Percentiles rank a stretch among this genome's conserved stretches.
Conservation (phyloP, 2,113 vertebrate genomes). For the Phoenicopterus ruber region DNA sequence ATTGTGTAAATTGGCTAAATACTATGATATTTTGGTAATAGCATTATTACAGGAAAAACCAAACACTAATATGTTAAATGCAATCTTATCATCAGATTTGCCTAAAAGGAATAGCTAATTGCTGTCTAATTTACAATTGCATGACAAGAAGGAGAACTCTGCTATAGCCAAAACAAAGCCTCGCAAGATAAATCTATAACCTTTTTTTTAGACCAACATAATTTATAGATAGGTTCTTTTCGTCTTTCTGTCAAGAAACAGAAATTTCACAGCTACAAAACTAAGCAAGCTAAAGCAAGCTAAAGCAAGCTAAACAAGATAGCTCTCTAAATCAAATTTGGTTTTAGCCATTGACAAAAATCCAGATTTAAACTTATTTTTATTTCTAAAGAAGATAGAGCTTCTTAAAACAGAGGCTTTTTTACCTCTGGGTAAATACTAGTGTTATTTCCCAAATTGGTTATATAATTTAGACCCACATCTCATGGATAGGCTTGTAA, state of each 20-base stretch:
- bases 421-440: neutral
- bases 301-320: neutral
- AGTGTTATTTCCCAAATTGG: neutral
- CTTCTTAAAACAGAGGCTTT: neutral
- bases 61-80: neutral
- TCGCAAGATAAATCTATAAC: neutral
- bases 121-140: neutral
- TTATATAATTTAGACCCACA: neutral
- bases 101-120: neutral
- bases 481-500: neutral
- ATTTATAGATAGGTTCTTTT: neutral
- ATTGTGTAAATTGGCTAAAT: neutral
- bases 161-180: neutral
- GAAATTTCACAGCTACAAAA: neutral
- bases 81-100: neutral
- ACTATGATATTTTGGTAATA: neutral
- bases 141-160: neutral
- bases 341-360: neutral
- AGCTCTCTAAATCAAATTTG: neutral
- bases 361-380: neutral
- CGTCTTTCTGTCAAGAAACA: neutral
- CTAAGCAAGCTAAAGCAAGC: neutral
- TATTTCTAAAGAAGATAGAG: neutral
- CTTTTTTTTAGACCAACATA: neutral
- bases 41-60: neutral